Base-by-base conservation (phyloP, 2,113 vertebrate genomes). In the Istiophorus platypterus region DNA sequence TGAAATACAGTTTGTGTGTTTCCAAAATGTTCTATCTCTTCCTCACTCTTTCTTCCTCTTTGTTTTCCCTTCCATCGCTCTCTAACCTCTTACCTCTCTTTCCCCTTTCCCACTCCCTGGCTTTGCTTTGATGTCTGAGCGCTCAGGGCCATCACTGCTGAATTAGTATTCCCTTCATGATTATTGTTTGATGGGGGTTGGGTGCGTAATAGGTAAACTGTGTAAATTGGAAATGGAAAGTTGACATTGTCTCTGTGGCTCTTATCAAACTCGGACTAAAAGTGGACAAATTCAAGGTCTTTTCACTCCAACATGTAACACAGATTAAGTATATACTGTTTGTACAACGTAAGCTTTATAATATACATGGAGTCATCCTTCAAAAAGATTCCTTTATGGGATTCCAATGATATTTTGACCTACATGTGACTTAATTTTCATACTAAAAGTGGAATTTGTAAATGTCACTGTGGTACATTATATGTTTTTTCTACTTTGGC, bases 101-200 rank as follows among this genome's bases (percentile, higher is more conserved):
- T 81, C 51, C 78, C 47, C 79, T 51, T 54, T 17, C 49, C 45
- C 39, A 59, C 62, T 78, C 42, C 58, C 26, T 54, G 39, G 59
- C 63, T 72, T 72, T 58, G 67, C 84, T 89, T 88, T 91, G 88
- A 90, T 72, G 83, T 81, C 64, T 65, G 67, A 85, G 63, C 17
- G 26, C 64, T 80, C 45, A 7, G 78, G 80, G 72, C 47, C 56
- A 66, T 71, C 34, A 9, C 61, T 58, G 29, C 56, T 20, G 20
- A 72, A 72, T 89, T 84, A 86, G 68, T 84, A 91, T 89, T 90
- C 85, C 64, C 81, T 63, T 58, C 79, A 73, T 80, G 86, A 73
- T 86, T 76, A 69, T 76, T 76, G 70, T 79, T 54, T 81, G 74
- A 77, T 56, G 64, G 71, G 56, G 31, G 18, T 41, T 27, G 34